Evolutionary conservation across 2,888 invertebrate species (phyloP), one percentile per base, ranked within the genome.

Genomic region (Aleiodes alternator): DNA sequence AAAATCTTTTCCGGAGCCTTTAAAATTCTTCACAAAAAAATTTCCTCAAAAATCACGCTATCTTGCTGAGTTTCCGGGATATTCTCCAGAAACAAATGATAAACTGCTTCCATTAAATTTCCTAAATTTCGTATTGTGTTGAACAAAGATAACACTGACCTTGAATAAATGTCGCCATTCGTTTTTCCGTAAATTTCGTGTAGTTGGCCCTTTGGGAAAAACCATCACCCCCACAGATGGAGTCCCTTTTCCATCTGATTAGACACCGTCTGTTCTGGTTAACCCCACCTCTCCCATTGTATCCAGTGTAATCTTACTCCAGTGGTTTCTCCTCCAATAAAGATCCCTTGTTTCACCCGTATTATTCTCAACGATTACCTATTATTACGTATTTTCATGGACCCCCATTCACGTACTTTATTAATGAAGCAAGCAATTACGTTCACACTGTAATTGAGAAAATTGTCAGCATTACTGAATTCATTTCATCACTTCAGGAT

Each of bases 181-280:
- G 43, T 43, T 43, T 43, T 43, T 43, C 9, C 9, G 43, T 43
- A 9, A 43, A 43, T 43, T 43, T 3, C 7, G 11, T 43, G 43
- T 43, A 38, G 38, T 38, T 38, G 43, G 43, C 9, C 38, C 34
- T 53, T 16, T n/a, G 14, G 31, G 59, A 59, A 34, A 31, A 53
- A 59, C 51, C 48, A n/a, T 31, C 14, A 56, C 48, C 50, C 48
- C 16, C 29, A 43, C 50, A 64, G 59, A 61, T 55, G 70, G 56
- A 51, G 51, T 64, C 76, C 68, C 70, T 69, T 76, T 48, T 48
- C 64, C 48, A 64, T 51, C 50, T 70, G 79, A 82, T 82, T 81
- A 81, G 76, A 64, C 57, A 72, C 78, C 72, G 81, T 82, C 73
- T 79, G 76, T 82, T 82, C 75, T 72, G 68, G 79, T 83, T 82